These are phyloP conservation scores for Rhinogobio ventralis DNA, from an alignment of 2,797 vertebrate genomes.

Conservation along the genomic window DNA sequence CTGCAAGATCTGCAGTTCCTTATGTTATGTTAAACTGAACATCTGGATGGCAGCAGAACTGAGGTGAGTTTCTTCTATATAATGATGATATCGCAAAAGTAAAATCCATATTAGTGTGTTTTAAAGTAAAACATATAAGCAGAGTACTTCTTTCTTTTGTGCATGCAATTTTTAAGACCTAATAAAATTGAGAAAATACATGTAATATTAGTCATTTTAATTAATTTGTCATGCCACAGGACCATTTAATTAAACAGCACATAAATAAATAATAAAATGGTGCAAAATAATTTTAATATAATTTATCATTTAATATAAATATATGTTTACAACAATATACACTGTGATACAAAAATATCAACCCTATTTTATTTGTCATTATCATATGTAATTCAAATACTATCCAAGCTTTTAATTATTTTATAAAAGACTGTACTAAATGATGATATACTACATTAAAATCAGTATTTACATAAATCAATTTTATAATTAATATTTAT, in stretches of 20 bases:
- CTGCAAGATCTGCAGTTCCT: neutral
- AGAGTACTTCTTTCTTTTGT: neutral
- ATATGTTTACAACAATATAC: neutral
- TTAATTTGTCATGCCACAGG: neutral
- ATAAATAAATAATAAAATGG: neutral
- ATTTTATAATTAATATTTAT: neutral
- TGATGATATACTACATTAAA: neutral
- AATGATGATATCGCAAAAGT: neutral
- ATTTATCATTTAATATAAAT: neutral
- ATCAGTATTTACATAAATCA: neutral
- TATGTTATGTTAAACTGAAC: neutral
- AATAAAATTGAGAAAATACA: neutral
- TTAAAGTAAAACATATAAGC: neutral
- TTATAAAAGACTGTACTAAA: neutral
- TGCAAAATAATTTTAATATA: neutral
- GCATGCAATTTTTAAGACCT: neutral
- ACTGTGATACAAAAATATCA: neutral
- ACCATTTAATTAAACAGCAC: neutral
- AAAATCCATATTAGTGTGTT: neutral
- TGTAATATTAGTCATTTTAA: neutral
- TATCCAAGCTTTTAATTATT: neutral
- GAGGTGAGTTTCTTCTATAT: slow-evolving; percentile 10
- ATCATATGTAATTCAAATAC: slow-evolving; percentile 7
- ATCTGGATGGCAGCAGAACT: slow-evolving; percentile 3
- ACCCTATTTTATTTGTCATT: neutral